These are phyloP conservation scores for Dolichoris vasculosae DNA, from an alignment of 1,140 invertebrate species.

Conservation along the genomic window DNA sequence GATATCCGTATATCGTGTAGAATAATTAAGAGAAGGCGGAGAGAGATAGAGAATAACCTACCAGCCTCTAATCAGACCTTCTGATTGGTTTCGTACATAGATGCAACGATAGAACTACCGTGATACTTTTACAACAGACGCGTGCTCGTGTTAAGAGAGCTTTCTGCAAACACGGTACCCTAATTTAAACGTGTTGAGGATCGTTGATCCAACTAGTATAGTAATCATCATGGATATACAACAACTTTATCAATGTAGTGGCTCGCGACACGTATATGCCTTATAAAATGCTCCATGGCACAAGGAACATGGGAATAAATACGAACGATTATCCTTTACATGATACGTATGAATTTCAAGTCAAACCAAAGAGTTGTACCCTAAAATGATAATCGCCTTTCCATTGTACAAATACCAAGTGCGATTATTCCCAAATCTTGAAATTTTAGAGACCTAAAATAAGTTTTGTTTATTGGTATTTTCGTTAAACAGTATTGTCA, in stretches of 20 bases:
- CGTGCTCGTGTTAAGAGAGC: neutral
- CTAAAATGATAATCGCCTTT: too few relatives aligned
- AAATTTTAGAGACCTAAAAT: too few relatives aligned
- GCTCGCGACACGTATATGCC: neutral
- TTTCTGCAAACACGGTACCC: constrained; percentile 58
- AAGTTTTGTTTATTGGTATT: too few relatives aligned
- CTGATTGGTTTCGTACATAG: constrained; percentile 58
- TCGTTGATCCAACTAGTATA: constrained; percentile 35
- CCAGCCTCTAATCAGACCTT: constrained; percentile 67
- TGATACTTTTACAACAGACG: neutral
- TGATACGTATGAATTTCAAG: too few relatives aligned
- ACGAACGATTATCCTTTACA: too few relatives aligned
- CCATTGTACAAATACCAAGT: too few relatives aligned
- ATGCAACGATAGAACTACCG: neutral
- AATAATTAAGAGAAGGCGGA: constrained; percentile 28
- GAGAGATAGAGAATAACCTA: constrained; percentile 44
- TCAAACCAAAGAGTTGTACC: too few relatives aligned
- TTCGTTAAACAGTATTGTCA: neutral
- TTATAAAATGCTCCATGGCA: neutral
- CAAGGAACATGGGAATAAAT: neutral
- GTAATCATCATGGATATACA: constrained; percentile 26
- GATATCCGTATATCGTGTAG: neutral
- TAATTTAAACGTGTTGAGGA: constrained; percentile 57
- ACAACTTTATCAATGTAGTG: constrained; percentile 15
- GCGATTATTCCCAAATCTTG: too few relatives aligned